These are phyloP conservation scores for Sebastes hopkinsi DNA, from an alignment of 2,797 vertebrate genomes.

Conservation along the genomic window DNA sequence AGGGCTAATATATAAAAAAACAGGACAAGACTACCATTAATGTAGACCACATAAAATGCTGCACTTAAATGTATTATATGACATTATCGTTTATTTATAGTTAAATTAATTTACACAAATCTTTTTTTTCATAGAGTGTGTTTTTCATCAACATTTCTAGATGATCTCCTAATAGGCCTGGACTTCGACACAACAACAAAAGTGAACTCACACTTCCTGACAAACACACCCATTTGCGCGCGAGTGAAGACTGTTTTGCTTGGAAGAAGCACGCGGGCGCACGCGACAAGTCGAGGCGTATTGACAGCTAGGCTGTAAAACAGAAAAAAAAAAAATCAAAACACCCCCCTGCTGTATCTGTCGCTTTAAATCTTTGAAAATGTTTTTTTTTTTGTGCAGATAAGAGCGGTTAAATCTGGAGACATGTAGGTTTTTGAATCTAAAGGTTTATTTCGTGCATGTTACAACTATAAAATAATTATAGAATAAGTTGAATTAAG, in stretches of 20 bases:
- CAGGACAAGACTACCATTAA: neutral
- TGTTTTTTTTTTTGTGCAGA: neutral
- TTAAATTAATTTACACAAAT: neutral
- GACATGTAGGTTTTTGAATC: too few species aligned
- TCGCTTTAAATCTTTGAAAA: neutral
- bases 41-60: neutral
- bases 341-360: slow-evolving; percentile 41
- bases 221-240: slow-evolving; percentile 51
- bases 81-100: neutral
- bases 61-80: neutral
- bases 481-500: rapidly evolving
- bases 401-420: neutral
- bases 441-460: neutral
- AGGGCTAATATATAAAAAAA: neutral
- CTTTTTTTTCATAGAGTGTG: neutral
- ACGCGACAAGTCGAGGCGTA: slow-evolving; percentile 48
- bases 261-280: slow-evolving; percentile 60
- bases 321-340: slow-evolving; percentile 31
- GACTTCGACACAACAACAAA: neutral
- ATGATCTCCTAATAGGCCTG: neutral
- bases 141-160: neutral
- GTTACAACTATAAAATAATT: neutral
- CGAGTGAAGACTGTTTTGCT: slow-evolving; percentile 25
- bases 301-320: slow-evolving; percentile 29
- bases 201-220: slow-evolving; percentile 61